Conservation (phyloP, 2,113 vertebrate species). For the Cricetomys ansorgei region DNA sequence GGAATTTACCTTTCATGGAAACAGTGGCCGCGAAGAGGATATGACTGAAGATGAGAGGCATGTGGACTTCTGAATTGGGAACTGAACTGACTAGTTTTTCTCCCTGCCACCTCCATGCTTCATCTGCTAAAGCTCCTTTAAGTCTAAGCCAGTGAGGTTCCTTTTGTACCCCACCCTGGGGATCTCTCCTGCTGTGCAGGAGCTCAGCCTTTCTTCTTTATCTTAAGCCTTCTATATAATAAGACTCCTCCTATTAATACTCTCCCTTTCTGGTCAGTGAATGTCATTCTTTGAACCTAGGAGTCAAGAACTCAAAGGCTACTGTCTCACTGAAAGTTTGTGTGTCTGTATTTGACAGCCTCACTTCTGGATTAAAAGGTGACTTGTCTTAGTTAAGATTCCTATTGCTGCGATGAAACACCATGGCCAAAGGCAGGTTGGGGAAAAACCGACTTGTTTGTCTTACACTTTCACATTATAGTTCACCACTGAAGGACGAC, state of each 20-base stretch:
- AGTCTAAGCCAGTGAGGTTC: not conserved
- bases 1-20: not conserved
- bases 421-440: not conserved
- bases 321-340: not conserved
- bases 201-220: not conserved
- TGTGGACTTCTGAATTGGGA: not conserved
- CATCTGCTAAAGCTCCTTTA: not conserved
- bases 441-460: not conserved
- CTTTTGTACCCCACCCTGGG: not conserved
- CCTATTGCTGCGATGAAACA: not conserved
- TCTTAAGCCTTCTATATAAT: not conserved
- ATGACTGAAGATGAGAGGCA: no score
- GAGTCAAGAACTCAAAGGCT: not conserved
- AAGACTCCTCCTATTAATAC: not conserved
- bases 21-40: no score
- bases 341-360: not conserved
- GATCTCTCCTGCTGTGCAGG: not conserved
- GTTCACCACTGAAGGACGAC: not conserved
- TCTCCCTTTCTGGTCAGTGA: not conserved
- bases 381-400: not conserved
- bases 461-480: not conserved
- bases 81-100: not conserved
- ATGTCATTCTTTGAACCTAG: not conserved
- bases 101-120: no score
- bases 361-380: not conserved